phyloP scores from a whole-genome alignment of 2,888 invertebrate species.

The Lycaena phlaeas region DNA sequence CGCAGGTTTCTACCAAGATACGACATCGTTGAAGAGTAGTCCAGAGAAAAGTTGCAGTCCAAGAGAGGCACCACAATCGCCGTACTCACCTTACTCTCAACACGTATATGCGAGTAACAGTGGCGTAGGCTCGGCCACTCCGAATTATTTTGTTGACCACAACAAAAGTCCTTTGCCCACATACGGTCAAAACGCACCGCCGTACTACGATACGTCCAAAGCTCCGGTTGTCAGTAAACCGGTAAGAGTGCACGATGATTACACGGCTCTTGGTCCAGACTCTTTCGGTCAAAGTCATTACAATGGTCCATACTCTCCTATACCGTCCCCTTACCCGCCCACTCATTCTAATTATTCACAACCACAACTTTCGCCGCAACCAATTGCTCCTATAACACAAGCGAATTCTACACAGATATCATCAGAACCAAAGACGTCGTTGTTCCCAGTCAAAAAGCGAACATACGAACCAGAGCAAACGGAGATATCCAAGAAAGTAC shows the following conservation, averaged over 20 bases:
- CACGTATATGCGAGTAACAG: constrained; percentile 61
- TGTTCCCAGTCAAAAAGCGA: constrained; percentile 77
- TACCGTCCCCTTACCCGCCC: constrained; percentile 50
- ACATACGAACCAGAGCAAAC: constrained; percentile 66
- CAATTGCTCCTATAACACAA: constrained; percentile 24
- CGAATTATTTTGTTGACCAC: constrained; percentile 57
- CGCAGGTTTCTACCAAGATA: constrained; percentile 92
- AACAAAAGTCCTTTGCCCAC: constrained; percentile 59
- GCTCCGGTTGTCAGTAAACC: constrained; percentile 55
- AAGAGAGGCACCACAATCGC: constrained; percentile 76
- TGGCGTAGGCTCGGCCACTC: constrained; percentile 43
- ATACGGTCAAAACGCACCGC: constrained; percentile 62
- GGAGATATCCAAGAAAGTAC: constrained; percentile 33
- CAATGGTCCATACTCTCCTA: constrained; percentile 48
- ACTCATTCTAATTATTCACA: constrained; percentile 44
- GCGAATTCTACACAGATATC: constrained; percentile 28
- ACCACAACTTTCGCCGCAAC: constrained; percentile 38
- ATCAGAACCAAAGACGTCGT: constrained; percentile 45
- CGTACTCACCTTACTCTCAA: constrained; percentile 58
- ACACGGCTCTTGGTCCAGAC: constrained; percentile 66
- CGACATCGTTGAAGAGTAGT: constrained; percentile 86
- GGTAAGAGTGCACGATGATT: constrained; percentile 69
- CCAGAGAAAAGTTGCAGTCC: constrained; percentile 90
- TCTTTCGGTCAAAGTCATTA: constrained; percentile 68
- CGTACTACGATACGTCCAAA: constrained; percentile 76